phyloP scores from a whole-genome alignment of 2,113 vertebrate genomes.

The Stigmatopora nigra region DNA sequence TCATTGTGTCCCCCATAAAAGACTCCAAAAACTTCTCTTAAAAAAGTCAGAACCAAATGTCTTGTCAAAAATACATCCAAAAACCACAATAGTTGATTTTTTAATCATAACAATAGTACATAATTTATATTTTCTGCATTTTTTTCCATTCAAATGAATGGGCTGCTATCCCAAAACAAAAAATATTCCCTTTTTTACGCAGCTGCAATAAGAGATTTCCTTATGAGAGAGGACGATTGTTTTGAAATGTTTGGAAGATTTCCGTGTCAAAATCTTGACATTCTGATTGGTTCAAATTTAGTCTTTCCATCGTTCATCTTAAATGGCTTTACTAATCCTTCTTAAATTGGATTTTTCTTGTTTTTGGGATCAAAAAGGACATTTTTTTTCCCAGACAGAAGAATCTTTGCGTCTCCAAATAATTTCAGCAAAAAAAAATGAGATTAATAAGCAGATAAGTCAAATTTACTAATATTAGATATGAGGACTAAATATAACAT shows the following conservation, averaged over 20 bases:
- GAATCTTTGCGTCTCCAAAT: slow-evolving; percentile 4
- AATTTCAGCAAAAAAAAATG: slow-evolving; percentile 1
- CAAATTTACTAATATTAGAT: slow-evolving; percentile 10
- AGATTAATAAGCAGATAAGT: slow-evolving; percentile 6
- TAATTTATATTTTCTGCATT: no score
- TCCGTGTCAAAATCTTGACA: background rate
- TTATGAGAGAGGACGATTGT: background rate
- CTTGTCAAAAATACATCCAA: no score
- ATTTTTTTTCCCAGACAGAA: background rate
- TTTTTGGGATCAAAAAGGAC: background rate
- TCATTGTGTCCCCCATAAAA: background rate
- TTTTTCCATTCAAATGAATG: no score
- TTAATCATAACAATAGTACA: no score
- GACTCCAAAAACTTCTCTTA: background rate
- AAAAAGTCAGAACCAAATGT: no score
- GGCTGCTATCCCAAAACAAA: no score
- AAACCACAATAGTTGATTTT: no score
- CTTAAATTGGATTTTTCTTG: slow-evolving; percentile 20
- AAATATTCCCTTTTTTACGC: no score
- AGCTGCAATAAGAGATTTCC: background rate
- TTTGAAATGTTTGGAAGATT: background rate
- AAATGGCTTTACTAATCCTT: slow-evolving; percentile 11
- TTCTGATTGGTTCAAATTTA: background rate
- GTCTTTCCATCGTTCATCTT: slow-evolving; percentile 17
- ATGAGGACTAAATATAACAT: background rate